Evolutionary conservation across 2,797 vertebrate genomes (phyloP).

Genomic region (Platalea minor): DNA sequence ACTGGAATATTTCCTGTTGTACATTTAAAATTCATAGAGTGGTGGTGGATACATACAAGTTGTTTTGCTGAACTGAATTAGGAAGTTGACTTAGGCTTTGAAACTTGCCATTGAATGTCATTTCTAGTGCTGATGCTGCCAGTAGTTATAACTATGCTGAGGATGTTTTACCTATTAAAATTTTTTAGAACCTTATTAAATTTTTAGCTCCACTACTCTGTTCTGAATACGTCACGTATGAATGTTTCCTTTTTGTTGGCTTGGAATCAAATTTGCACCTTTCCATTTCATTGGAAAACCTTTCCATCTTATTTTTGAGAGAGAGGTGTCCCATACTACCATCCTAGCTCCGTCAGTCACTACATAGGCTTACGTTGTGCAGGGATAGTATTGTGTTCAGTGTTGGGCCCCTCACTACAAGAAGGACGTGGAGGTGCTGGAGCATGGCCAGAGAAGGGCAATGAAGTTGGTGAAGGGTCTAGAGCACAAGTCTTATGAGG

Average conservation of each 20-base stretch:
- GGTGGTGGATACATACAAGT: fast-evolving
- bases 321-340: neutral
- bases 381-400: neutral
- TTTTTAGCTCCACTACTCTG: neutral
- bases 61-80: neutral
- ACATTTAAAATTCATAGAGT: neutral
- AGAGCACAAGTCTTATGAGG: too few relatives aligned
- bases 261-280: neutral
- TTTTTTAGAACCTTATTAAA: neutral
- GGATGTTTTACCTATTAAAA: neutral
- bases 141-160: neutral
- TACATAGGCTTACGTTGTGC: neutral
- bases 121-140: neutral
- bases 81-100: neutral
- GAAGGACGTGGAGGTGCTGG: too few relatives aligned
- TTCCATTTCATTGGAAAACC: neutral
- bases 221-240: fast-evolving
- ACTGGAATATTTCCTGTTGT: neutral
- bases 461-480: too few relatives aligned
- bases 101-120: neutral
- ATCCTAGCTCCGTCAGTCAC: neutral
- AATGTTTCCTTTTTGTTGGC: neutral
- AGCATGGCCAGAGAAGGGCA: too few relatives aligned
- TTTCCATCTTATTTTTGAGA: neutral
- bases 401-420: too few relatives aligned